phyloP scores from a whole-genome alignment of 2,888 invertebrate genomes.

The Allacma fusca region DNA sequence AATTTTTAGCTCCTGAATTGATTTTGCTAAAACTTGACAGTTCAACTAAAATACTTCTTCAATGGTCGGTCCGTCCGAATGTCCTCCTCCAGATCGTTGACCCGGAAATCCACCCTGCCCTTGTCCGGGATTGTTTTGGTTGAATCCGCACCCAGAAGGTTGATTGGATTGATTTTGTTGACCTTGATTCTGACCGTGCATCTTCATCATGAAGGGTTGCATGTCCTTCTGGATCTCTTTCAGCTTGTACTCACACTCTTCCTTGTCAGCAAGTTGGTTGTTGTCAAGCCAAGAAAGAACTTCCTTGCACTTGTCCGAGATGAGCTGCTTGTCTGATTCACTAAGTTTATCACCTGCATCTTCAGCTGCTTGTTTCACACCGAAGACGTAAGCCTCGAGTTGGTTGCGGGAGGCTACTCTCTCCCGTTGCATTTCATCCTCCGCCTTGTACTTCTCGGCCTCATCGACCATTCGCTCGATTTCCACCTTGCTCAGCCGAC shows the following conservation, averaged over 20 bases:
- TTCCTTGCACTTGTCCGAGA: conserved; percentile 70
- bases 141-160: not conserved
- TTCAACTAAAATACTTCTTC: too few species aligned
- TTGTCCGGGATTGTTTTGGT: too few species aligned
- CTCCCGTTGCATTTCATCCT: conserved; percentile 76
- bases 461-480: conserved; percentile 85
- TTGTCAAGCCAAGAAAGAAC: conserved; percentile 81
- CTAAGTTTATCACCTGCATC: conserved; percentile 72
- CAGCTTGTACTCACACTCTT: conserved; percentile 78
- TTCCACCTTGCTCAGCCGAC: conserved; percentile 80
- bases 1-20: too few species aligned
- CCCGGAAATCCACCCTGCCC: too few species aligned
- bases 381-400: conserved; percentile 76
- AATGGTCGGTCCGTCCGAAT: too few species aligned
- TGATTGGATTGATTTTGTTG: conserved; percentile 52
- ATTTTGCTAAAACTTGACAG: too few species aligned
- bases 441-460: conserved; percentile 78
- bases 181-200: conserved; percentile 70
- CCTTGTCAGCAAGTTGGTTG: conserved; percentile 78
- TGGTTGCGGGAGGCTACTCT: conserved; percentile 73
- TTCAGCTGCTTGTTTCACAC: conserved; percentile 73
- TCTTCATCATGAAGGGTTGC: conserved; percentile 80
- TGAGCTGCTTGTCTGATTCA: conserved; percentile 74
- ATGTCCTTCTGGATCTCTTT: conserved; percentile 78
- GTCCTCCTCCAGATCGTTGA: too few species aligned